phyloP scores from a whole-genome alignment of 1,140 invertebrate genomes.

The Dicyema japonicum region DNA sequence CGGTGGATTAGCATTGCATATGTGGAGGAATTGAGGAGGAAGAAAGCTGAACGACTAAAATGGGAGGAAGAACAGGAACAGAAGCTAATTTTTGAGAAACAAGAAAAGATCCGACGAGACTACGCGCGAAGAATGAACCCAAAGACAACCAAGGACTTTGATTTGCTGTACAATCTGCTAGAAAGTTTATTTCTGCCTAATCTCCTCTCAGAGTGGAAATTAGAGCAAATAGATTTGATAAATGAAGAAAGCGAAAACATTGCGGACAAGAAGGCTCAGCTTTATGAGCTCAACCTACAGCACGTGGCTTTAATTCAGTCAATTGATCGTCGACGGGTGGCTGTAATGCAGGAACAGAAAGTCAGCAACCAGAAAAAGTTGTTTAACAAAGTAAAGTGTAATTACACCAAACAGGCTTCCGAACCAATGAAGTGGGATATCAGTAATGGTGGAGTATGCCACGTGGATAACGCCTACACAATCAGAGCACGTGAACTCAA shows the following conservation, averaged over 20 bases:
- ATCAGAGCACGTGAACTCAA: constrained; percentile 15
- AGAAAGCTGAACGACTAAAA: constrained; percentile 10
- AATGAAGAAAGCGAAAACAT: constrained; percentile 9
- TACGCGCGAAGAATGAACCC: constrained; percentile 18
- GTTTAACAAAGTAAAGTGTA: constrained; percentile 11
- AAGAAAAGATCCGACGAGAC: constrained; percentile 10
- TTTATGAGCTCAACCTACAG: constrained; percentile 18
- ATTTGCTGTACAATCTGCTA: constrained; percentile 16
- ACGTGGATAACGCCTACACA: constrained; percentile 19
- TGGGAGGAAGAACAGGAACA: constrained; percentile 14
- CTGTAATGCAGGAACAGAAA: constrained; percentile 13
- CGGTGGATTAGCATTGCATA: constrained; percentile 8
- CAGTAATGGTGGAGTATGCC: constrained; percentile 12
- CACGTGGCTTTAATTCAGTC: constrained; percentile 18
- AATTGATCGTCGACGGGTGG: constrained; percentile 17
- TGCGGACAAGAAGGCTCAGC: constrained; percentile 17
- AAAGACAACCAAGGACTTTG: constrained; percentile 19
- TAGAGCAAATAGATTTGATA: constrained; percentile 15
- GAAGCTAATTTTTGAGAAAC: constrained; percentile 16
- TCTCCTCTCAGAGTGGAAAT: constrained; percentile 14
- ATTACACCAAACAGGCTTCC: constrained; percentile 5
- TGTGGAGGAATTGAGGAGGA: constrained; percentile 6
- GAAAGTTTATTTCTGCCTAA: constrained; percentile 10
- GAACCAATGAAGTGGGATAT: constrained; percentile 14
- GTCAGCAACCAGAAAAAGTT: constrained; percentile 13